Base-by-base conservation (phyloP, 2,888 invertebrate species). In the Cetonia aurata region DNA sequence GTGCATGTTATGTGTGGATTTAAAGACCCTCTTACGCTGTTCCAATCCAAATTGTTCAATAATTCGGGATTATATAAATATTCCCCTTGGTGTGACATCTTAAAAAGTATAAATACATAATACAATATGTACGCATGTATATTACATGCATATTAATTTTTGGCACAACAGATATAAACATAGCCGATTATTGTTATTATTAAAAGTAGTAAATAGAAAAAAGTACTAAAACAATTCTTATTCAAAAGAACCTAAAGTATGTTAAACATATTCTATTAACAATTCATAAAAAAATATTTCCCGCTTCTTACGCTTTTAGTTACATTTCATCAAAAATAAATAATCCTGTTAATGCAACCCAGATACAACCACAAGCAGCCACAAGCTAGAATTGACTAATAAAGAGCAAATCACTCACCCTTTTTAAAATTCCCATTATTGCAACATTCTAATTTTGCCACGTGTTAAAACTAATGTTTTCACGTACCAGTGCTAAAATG, bases 1-100 rank as follows among this genome's bases (percentile, higher is more conserved):
- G 87, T 86, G 13, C 92, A 91, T 69, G 90, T 90, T 73, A 94
- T 91, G 71, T 87, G 87, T 9, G 93, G 92, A 77, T 90, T 90
- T 78, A 93, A 91, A 71, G 83, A 86, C 0, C 89, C 89, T 52
- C 88, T 87, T 74, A 89, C 89, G 72, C 88, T 88, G 75, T 84
- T 85, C 80, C 93, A 91, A 80, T 94, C 89, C 72, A 95, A 83
- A 71, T 88, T 86, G 68, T 88, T 83, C 56, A 95, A 84, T 67
- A 94, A 79, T 68, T 87, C 87, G 1, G 92, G 90, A 78, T 92
- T 89, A 78, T 90, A 95, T 25, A 94, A 86, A 74, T 77, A 79
- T 56, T 79, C 78, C 50, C 78, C 76, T 60, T 50, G 48, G 15
- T 53, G 44, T 15, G 71, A 44, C 71, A 71, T 71, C 71, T 71